These are phyloP conservation scores for Sinosuthora webbiana DNA, from an alignment of 2,113 vertebrate genomes.

Conservation along the genomic window DNA sequence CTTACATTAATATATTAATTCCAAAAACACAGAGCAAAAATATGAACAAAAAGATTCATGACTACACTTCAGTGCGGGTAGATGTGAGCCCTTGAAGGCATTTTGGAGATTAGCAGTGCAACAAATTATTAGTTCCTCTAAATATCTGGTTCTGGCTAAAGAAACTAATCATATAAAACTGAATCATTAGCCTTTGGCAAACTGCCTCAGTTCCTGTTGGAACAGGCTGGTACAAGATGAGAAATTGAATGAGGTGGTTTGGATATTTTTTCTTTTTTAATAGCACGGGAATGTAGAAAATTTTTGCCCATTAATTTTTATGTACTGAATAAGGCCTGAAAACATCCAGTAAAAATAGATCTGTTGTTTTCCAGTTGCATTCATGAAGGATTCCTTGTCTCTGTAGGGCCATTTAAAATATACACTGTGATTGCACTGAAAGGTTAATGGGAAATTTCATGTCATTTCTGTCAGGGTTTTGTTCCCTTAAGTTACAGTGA, in stretches of 20 bases:
- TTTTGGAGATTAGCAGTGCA: neutral
- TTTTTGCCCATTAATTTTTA: neutral
- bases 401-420: neutral
- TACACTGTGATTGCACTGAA: neutral
- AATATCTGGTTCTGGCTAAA: slow-evolving; percentile 27
- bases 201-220: neutral
- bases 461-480: neutral
- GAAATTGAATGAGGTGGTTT: neutral
- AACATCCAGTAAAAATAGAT: neutral
- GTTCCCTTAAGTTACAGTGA: neutral
- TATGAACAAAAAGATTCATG: neutral
- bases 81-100: neutral
- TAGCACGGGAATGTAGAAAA: neutral
- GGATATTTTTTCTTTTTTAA: neutral
- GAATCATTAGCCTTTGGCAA: slow-evolving; percentile 32
- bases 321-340: neutral
- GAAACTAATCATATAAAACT: slow-evolving; percentile 12
- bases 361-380: neutral
- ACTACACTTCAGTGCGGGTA: neutral
- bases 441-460: neutral
- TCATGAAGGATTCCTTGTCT: neutral
- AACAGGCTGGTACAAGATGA: neutral
- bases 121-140: slow-evolving; percentile 28
- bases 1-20: neutral
- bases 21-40: neutral